Conservation (phyloP, 2,888 invertebrate species). For the Dolichomitus sp. region DNA sequence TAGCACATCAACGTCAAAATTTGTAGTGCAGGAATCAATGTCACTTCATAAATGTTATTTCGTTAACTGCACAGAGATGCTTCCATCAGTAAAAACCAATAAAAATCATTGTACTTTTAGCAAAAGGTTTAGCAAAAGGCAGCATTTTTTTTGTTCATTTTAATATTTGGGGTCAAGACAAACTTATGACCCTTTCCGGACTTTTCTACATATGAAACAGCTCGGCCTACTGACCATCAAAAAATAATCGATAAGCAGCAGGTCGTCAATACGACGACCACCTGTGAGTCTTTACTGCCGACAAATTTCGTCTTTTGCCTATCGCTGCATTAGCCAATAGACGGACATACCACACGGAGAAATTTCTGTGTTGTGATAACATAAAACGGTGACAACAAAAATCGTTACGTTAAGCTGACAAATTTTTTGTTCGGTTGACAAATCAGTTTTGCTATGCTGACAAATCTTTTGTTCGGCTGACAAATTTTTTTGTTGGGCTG, state of each 20-base stretch:
- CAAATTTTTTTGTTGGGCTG: too few relatives aligned
- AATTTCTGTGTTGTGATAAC: too few relatives aligned
- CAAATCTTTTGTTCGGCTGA: too few relatives aligned
- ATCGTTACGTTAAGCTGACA: too few relatives aligned
- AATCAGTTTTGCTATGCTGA: too few relatives aligned
- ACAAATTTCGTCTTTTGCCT: slow-evolving; percentile 8
- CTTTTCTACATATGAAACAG: background rate
- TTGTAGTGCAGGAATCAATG: background rate
- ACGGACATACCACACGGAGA: background rate
- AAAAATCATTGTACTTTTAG: too few relatives aligned
- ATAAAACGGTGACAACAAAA: too few relatives aligned
- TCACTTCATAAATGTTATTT: background rate
- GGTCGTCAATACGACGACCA: background rate
- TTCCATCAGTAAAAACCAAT: background rate
- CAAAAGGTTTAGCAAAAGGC: too few relatives aligned
- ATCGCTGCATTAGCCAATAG: background rate
- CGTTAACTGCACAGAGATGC: background rate
- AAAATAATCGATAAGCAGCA: slow-evolving; percentile 28
- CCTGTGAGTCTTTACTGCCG: background rate
- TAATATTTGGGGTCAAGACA: background rate
- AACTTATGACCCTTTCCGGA: slow-evolving; percentile 7
- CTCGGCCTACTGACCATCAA: slow-evolving; percentile 7
- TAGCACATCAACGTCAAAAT: slow-evolving; percentile 7
- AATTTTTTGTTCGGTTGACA: too few relatives aligned
- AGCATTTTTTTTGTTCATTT: too few relatives aligned